phyloP scores from a whole-genome alignment of 2,797 vertebrate species.

The Chanos chanos region DNA sequence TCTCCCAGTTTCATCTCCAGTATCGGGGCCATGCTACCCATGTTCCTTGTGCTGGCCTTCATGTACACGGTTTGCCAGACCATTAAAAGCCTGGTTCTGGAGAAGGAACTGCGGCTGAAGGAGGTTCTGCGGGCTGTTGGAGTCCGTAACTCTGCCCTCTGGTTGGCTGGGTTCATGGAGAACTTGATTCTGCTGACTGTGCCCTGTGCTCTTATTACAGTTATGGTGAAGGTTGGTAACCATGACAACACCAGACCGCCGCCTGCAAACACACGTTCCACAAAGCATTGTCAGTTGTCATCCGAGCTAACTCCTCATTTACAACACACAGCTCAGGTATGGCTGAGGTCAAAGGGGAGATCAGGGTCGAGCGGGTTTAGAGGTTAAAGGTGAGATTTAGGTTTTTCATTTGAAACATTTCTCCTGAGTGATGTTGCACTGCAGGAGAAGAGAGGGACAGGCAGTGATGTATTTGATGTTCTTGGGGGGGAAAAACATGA shows the following conservation, averaged over 20 bases:
- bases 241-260: neutral
- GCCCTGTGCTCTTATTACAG: slow-evolving; percentile 63
- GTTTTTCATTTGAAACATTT: too few species aligned
- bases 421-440: too few species aligned
- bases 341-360: too few species aligned
- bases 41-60: slow-evolving; percentile 74
- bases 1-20: slow-evolving; percentile 61
- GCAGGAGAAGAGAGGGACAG: neutral
- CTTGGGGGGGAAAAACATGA: slow-evolving; percentile 1
- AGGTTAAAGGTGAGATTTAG: too few species aligned
- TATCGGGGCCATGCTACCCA: slow-evolving; percentile 66
- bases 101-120: slow-evolving; percentile 68
- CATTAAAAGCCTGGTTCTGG: slow-evolving; percentile 69
- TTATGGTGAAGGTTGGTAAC: slow-evolving; percentile 72
- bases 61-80: slow-evolving; percentile 58
- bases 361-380: too few species aligned
- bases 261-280: neutral
- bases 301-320: neutral
- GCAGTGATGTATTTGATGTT: neutral
- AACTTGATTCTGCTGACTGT: slow-evolving; percentile 56
- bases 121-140: slow-evolving; percentile 60
- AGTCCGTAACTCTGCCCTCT: slow-evolving; percentile 56
- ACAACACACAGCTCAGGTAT: neutral
- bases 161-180: slow-evolving; percentile 56
- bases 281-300: neutral